phyloP scores from a whole-genome alignment of 2,888 invertebrate species.

The Drosophila neotestacea region DNA sequence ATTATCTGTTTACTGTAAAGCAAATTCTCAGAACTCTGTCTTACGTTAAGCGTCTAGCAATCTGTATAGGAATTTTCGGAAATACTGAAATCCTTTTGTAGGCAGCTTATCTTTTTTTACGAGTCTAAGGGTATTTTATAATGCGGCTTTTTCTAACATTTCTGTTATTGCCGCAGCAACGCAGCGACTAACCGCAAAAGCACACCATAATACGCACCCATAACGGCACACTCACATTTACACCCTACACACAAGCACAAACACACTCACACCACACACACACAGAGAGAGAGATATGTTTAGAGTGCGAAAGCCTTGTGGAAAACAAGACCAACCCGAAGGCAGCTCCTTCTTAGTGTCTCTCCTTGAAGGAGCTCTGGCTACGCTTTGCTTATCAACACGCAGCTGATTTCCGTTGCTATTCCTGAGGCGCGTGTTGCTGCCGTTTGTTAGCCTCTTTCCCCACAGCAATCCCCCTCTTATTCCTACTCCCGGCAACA shows the following conservation, averaged over 20 bases:
- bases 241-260: constrained; percentile 10
- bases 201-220: constrained; percentile 78
- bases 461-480: not conserved
- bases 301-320: constrained; percentile 41
- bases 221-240: constrained; percentile 47
- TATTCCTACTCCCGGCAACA: not conserved
- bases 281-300: not conserved
- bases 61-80: not conserved
- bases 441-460: constrained; percentile 30
- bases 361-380: constrained; percentile 31
- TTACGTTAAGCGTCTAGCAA: constrained; percentile 1
- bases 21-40: not conserved
- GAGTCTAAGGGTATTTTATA: constrained; percentile 50
- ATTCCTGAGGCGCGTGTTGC: constrained; percentile 73
- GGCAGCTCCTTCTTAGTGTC: constrained; percentile 40
- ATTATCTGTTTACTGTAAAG: not conserved
- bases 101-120: constrained; percentile 23
- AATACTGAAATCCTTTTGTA: constrained; percentile 10
- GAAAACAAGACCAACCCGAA: constrained; percentile 42
- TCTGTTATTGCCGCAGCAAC: constrained; percentile 21
- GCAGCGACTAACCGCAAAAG: constrained; percentile 68
- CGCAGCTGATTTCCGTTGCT: constrained; percentile 82
- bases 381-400: constrained; percentile 77
- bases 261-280: constrained; percentile 16
- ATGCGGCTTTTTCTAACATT: constrained; percentile 40